Base-by-base conservation (phyloP, 2,113 vertebrate species). In the Dascyllus trimaculatus region DNA sequence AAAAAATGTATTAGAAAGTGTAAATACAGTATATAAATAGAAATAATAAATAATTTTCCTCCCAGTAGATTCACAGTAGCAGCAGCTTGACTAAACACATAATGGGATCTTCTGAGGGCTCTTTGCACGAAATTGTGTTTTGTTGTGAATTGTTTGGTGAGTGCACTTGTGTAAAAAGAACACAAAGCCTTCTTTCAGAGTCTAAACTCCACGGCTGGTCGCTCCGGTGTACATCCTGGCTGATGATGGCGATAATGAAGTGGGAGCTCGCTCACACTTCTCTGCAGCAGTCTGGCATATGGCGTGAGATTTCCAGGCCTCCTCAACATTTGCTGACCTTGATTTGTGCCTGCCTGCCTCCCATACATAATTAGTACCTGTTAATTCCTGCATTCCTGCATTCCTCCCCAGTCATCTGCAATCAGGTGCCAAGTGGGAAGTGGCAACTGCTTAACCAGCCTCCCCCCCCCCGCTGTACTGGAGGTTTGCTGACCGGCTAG, bases 291-390 rank as follows among this genome's bases (percentile, higher is more conserved):
- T 35, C 32, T 56, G 58, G 38, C 90, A 88, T 88, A 87, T 88
- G 89, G 87, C 11, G 25, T 17, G 86, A 88, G 76, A 84, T 67
- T 84, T 78, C 58, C 22, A 2, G 17, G 49, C 53, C 79, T 89
- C 81, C 78, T 76, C 72, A 74, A 71, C 79, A 80, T 89, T 88
- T 82, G 84, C 53, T 86, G 82, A 90, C 82, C 87, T 86, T 81
- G 57, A 86, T 86, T 80, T 78, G 61, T 86, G 62, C 61, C 57
- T 46, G 24, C 66, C 61, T 79, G 76, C 64, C 56, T 82, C 70
- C 75, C 82, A 74, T 71, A 70, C 80, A 80, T 84, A 84, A 92
- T 89, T 79, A 90, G 59, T 26, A 80, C 46, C 49, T 74, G 69
- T 57, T 87, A 43, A 82, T 85, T 81, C 80, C 81, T 58, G 32